Evolutionary conservation across 35 echinoderm and acorn worm species (phyloP).

Genomic region (Ophiothrix spiculata): DNA sequence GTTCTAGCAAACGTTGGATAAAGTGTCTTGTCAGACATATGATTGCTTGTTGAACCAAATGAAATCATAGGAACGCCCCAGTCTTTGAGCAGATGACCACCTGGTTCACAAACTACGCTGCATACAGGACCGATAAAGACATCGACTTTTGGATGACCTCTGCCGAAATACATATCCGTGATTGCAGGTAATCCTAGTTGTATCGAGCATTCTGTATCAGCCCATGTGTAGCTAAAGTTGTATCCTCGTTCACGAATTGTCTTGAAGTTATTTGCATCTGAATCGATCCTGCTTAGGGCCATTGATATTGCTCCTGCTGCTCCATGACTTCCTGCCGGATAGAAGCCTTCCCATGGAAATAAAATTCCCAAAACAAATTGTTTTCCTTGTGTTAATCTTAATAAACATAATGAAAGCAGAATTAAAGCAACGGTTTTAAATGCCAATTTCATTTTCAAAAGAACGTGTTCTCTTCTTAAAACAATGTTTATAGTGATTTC

Average conservation of each 20-base stretch:
- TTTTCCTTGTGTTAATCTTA: neutral
- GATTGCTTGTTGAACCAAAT: conserved; percentile 53
- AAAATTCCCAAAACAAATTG: conserved; percentile 23
- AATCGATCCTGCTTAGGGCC: conserved; percentile 57
- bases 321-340: conserved; percentile 43
- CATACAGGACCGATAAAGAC: conserved; percentile 69
- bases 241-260: conserved; percentile 23
- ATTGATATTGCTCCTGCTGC: conserved; percentile 46
- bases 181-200: conserved; percentile 27
- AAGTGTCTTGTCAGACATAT: conserved; percentile 45
- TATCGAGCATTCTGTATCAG: conserved; percentile 57
- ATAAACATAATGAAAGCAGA: too few relatives aligned
- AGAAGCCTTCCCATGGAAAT: conserved; percentile 53
- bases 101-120: conserved; percentile 74
- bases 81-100: conserved; percentile 49
- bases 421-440: too few relatives aligned
- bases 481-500: too few relatives aligned
- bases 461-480: too few relatives aligned
- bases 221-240: conserved; percentile 46
- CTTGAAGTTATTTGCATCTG: neutral
- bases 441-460: too few relatives aligned
- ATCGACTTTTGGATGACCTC: conserved; percentile 50
- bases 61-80: conserved; percentile 75
- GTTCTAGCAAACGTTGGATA: conserved; percentile 63
- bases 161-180: conserved; percentile 33